Conservation (phyloP, 2,113 vertebrate species). For the Heloderma charlesbogerti region DNA sequence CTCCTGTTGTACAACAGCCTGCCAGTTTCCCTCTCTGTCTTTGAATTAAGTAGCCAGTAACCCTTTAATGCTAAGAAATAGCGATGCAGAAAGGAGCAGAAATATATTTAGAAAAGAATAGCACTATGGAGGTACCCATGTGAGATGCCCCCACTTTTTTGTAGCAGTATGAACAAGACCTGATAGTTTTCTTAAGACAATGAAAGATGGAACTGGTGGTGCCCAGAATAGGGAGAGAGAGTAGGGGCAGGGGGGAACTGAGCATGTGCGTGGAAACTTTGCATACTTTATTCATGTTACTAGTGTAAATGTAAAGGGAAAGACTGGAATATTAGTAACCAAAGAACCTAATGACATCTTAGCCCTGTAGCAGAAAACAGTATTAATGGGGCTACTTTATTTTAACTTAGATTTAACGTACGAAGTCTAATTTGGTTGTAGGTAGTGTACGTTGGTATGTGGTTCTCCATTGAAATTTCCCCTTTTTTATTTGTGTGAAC, state of each 20-base stretch:
- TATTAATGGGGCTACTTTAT: not conserved
- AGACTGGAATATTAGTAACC: not conserved
- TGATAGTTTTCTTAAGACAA: not conserved
- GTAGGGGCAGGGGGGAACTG: not conserved
- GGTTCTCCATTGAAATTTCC: not conserved
- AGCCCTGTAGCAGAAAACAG: not conserved
- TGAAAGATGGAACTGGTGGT: not conserved
- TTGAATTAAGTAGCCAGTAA: not conserved
- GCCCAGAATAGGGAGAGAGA: not conserved
- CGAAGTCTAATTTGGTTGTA: not conserved
- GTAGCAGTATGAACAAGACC: not conserved
- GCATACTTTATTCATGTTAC: not conserved
- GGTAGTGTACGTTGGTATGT: not conserved
- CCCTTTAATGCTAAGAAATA: not conserved
- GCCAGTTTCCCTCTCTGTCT: not conserved
- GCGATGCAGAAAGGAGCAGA: not conserved
- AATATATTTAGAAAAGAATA: not conserved
- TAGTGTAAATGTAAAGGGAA: not conserved
- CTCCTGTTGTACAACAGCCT: not conserved
- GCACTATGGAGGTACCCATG: not conserved
- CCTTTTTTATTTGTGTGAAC: conserved; percentile 46
- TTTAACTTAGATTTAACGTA: not conserved
- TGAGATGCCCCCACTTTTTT: not conserved
- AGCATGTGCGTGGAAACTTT: not conserved
- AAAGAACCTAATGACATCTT: not conserved